Base-by-base conservation (phyloP, 2,113 vertebrate species). In the Peromyscus maniculatus region DNA sequence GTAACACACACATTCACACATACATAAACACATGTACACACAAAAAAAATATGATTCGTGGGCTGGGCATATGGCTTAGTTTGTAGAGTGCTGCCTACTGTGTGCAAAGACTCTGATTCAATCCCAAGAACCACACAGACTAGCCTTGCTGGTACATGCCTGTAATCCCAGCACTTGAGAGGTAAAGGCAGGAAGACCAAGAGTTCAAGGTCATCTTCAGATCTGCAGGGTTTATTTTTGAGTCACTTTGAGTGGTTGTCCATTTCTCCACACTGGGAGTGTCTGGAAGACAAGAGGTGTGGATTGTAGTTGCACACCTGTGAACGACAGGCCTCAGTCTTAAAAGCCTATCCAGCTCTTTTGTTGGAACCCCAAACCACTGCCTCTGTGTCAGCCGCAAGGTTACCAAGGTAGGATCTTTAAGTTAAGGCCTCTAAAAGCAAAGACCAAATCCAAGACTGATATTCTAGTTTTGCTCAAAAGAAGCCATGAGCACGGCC, bases 381-480 rank as follows among this genome's bases (percentile, higher is more conserved):
- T 21, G 46, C 12, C 88, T 26, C 52, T 71, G 3, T n/a, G 52
- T 52, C 11, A 92, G 39, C 59, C 28, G 17, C n/a, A 67, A 93
- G 83, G 88, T 84, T 89, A 89, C 62, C 22, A 64, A 94, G 87
- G 87, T 80, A 55, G 64, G 93, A 87, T 79, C 87, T 90, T 92
- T 62, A 97, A n/a, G 74, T 94, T 71, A 90, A 97, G 69, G 28
- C 16, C 89, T 95, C 52, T 33, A 24, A 89, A 93, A 55, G 89
- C 89, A 26, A 87, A 96, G 55, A n/a, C 78, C 74, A 39, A 87
- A 88, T 36, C 87, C 6, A 6, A 96, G 93, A 95, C 69, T 95
- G 92, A 95, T 78, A 96, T 97, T 92, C 93, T 93, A 59, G 67
- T 89, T 95, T 72, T 72, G 80, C 93, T 96, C 92, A 87, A 59